A percentile compares a stretch with the other conserved stretches of the same genome.
These are phyloP conservation scores for Ectropis grisescens DNA, from an alignment of 1,140 invertebrate genomes.

Conservation along the genomic window DNA sequence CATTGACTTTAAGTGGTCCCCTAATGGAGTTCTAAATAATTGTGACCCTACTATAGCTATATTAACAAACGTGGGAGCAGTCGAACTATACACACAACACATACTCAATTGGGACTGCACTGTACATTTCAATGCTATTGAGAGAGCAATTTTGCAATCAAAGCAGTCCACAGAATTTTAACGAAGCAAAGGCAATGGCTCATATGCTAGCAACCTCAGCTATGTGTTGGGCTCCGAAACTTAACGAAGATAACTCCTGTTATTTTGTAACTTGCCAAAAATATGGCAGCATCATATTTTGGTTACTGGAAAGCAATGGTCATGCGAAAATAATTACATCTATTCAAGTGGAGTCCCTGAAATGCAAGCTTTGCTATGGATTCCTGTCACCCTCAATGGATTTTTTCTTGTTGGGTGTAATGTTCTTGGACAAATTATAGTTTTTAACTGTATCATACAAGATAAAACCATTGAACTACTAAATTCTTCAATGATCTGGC, in stretches of 20 bases:
- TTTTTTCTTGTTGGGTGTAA: slow-evolving; percentile 28
- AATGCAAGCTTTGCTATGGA: slow-evolving; percentile 29
- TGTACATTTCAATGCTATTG: slow-evolving; percentile 24
- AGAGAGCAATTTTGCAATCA: slow-evolving; percentile 14
- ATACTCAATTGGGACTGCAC: slow-evolving; percentile 20
- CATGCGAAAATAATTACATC: slow-evolving; percentile 12
- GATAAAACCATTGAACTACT: slow-evolving; percentile 14
- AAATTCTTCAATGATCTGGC: slow-evolving; percentile 23
- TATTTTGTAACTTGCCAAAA: background rate
- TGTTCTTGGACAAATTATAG: slow-evolving; percentile 26
- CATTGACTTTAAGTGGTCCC: slow-evolving; percentile 3
- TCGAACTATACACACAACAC: slow-evolving; percentile 25
- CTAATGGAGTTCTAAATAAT: background rate
- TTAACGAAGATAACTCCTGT: background rate
- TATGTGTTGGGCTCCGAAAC: slow-evolving; percentile 13
- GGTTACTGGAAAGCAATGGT: slow-evolving; percentile 20
- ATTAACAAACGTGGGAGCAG: slow-evolving; percentile 42
- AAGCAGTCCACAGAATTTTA: slow-evolving; percentile 12
- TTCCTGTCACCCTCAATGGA: slow-evolving; percentile 13
- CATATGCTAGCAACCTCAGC: slow-evolving; percentile 24
- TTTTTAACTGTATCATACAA: slow-evolving; percentile 22
- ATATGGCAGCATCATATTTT: background rate
- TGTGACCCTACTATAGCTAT: slow-evolving; percentile 22
- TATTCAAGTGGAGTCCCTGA: slow-evolving; percentile 17
- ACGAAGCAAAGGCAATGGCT: slow-evolving; percentile 21